These are phyloP conservation scores for Okamejei kenojei DNA, from an alignment of 2,797 vertebrate genomes.

Conservation along the genomic window DNA sequence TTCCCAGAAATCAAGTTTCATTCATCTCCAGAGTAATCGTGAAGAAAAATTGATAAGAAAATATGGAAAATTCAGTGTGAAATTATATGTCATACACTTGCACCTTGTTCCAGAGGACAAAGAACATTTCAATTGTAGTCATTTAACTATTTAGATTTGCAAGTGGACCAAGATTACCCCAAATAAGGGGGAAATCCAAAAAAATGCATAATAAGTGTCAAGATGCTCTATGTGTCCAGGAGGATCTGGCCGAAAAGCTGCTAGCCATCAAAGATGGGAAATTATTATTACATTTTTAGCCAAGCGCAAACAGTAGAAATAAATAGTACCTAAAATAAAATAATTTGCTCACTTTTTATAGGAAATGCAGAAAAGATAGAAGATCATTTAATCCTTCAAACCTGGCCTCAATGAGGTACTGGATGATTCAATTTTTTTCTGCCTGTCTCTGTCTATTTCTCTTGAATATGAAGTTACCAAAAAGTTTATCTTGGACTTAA, in stretches of 20 bases:
- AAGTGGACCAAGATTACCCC: background rate
- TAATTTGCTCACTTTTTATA: background rate
- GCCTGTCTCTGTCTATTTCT: no score
- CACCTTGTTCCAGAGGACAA: background rate
- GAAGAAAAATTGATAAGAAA: background rate
- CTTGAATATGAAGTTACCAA: no score
- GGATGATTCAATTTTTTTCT: no score
- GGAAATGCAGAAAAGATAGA: no score
- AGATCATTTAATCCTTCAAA: no score
- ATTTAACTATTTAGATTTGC: background rate
- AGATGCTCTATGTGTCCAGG: no score
- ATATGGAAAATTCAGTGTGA: background rate
- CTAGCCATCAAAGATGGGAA: background rate
- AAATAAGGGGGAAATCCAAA: background rate
- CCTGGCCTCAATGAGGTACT: no score
- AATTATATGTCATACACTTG: background rate
- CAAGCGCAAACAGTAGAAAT: background rate
- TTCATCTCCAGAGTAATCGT: background rate
- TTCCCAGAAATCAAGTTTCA: background rate
- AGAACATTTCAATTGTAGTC: background rate
- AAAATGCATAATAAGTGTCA: background rate
- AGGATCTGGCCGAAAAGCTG: background rate
- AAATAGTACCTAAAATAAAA: background rate
- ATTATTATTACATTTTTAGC: background rate
- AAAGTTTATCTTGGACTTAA: no score